Evolutionary conservation across 2,797 vertebrate genomes (phyloP).

Genomic region (Buceros bicornis): DNA sequence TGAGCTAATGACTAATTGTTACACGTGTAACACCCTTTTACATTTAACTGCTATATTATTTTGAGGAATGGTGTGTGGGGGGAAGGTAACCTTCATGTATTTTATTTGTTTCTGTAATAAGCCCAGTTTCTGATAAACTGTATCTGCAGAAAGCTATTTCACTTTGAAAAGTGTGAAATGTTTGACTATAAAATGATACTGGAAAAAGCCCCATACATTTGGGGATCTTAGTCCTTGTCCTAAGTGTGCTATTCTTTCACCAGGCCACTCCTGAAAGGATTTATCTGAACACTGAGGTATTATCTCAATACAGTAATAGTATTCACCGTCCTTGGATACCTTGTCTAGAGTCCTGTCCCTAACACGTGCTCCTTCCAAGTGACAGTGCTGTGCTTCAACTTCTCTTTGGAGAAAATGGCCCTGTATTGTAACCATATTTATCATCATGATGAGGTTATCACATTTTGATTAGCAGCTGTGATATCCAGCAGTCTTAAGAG

Average conservation of each 20-base stretch:
- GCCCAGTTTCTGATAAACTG: neutral
- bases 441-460: neutral
- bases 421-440: neutral
- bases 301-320: neutral
- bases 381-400: neutral
- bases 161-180: neutral
- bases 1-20: neutral
- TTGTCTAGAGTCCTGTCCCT: neutral
- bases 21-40: fast-evolving
- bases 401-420: neutral
- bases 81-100: neutral
- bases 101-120: neutral
- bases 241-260: neutral
- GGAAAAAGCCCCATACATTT: neutral
- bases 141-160: neutral
- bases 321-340: neutral
- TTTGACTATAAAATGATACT: neutral
- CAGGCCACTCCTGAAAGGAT: neutral
- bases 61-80: neutral
- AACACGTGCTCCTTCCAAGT: neutral
- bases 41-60: neutral
- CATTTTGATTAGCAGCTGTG: neutral
- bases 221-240: neutral
- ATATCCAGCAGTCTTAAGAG: neutral
- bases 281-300: neutral